Base-by-base conservation (phyloP, 2,888 invertebrate species). In the Operophtera brumata region DNA sequence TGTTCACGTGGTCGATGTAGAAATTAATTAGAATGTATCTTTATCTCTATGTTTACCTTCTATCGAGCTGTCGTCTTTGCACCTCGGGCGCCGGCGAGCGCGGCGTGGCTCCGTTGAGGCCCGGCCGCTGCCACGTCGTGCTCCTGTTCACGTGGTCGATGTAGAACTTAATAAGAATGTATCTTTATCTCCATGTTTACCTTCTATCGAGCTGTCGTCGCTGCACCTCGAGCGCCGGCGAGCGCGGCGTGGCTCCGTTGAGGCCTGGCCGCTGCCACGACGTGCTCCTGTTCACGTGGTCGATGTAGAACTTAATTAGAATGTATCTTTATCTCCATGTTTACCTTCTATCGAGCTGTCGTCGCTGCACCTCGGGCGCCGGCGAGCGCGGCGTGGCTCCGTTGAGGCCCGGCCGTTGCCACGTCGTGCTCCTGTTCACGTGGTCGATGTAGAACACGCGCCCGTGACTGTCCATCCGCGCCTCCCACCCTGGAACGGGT, bases 231-330 rank as follows among this genome's bases (percentile, higher is more conserved):
- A 93, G 93, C 71, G 92, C 86, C 1, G 90, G 86, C 0, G 91
- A 86, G 40, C 90, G 74, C 0, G 90, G 86, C 13, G 87, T 77
- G 46, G 83, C 73, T 1, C 86, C 90, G 58, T 88, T 91, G 14
- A 89, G 85, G 0, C 92, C 92, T 0, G 98, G 98, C 57, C 97
- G 91, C 73, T 96, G 96, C 99, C 99, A 99, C 26, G 98, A 98
- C 1, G 99, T 99, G 5, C 96, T 97, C 32, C 98, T 92, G 71
- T 97, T 97, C n/a, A 96, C 93, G 79, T 99, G 99, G 86, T 99
- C 99, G 55, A 99, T 98, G 86, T 99, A 99, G 82, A 99, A 99
- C n/a, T n/a, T n/a, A n/a, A n/a, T n/a, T n/a, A n/a, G n/a, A n/a
- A n/a, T n/a, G n/a, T n/a, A n/a, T n/a, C n/a, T n/a, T n/a, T n/a